These are phyloP conservation scores for Atethmia centrago DNA, from an alignment of 2,888 invertebrate genomes.

Conservation along the genomic window DNA sequence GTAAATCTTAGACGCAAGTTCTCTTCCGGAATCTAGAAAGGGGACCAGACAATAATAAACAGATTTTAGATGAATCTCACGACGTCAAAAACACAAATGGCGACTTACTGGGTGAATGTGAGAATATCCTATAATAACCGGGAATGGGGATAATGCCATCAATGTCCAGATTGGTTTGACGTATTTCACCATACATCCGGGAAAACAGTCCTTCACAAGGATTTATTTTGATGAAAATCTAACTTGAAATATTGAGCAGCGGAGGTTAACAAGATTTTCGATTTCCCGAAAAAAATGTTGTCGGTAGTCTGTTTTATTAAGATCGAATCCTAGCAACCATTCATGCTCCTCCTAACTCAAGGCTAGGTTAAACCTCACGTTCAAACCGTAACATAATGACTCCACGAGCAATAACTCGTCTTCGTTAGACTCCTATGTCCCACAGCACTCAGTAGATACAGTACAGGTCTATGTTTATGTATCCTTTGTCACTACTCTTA, in stretches of 20 bases:
- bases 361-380: neutral
- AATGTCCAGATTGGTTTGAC: neutral
- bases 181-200: too few species aligned
- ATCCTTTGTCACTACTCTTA: conserved; percentile 27
- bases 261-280: neutral
- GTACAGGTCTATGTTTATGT: conserved; percentile 33
- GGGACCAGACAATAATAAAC: neutral
- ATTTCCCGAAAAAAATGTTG: too few species aligned
- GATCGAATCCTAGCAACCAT: neutral
- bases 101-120: neutral
- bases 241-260: neutral
- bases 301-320: too few species aligned
- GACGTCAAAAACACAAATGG: neutral
- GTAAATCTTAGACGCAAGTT: too few species aligned
- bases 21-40: neutral
- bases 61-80: neutral
- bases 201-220: too few species aligned
- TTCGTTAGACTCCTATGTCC: conserved; percentile 32
- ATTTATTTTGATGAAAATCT: too few species aligned
- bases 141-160: neutral
- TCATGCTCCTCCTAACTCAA: neutral
- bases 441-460: neutral
- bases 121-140: neutral
- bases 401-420: conserved; percentile 25
- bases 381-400: conserved; percentile 16